Conservation (phyloP, 2,797 vertebrate genomes). For the Spinus olivaceus region DNA sequence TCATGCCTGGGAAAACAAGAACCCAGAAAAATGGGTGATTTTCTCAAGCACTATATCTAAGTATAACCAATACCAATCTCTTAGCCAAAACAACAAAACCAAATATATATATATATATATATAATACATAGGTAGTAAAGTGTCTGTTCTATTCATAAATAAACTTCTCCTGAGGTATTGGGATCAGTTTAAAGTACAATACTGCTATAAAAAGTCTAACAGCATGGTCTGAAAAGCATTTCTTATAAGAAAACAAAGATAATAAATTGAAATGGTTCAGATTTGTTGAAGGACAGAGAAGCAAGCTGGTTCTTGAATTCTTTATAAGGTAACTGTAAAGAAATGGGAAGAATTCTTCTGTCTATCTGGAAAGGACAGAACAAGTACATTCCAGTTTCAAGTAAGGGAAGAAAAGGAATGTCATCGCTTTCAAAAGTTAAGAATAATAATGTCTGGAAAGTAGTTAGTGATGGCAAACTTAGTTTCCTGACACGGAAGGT, state of each 20-base stretch:
- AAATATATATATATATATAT: too few relatives aligned
- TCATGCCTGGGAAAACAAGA: background rate
- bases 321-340: background rate
- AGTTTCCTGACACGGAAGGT: background rate
- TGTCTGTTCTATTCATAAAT: background rate
- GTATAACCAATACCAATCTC: background rate
- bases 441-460: background rate
- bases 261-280: background rate
- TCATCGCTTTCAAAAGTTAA: background rate
- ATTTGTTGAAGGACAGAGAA: background rate
- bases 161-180: background rate
- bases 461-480: background rate
- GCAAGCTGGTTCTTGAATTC: background rate
- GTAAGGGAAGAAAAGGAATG: background rate
- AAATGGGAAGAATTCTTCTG: background rate
- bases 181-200: background rate
- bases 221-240: background rate
- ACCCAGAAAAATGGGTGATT: background rate
- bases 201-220: background rate
- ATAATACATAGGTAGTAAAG: background rate
- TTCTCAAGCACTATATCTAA: background rate
- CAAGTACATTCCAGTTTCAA: background rate
- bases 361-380: background rate
- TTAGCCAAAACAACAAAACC: background rate
- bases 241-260: background rate